Evolutionary conservation across 2,888 invertebrate species (phyloP).

Genomic region (Brachyptera putata): DNA sequence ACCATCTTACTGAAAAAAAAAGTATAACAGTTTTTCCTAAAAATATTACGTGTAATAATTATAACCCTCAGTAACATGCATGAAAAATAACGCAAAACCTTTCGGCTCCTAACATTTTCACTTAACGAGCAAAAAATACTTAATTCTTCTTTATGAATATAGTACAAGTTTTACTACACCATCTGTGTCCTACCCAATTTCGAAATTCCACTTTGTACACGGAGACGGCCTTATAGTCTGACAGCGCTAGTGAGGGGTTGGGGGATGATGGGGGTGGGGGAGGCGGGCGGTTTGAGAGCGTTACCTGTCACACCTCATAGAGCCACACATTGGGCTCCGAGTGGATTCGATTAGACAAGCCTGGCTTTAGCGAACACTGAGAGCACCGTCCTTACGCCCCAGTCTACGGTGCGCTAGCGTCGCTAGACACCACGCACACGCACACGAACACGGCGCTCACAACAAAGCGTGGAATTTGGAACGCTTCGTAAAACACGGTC

Average conservation of each 20-base stretch:
- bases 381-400: neutral
- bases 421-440: neutral
- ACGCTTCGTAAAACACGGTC: neutral
- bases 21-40: no score
- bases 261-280: conserved; percentile 5
- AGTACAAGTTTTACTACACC: conserved; percentile 11
- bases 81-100: no score
- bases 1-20: no score
- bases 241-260: neutral
- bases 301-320: conserved; percentile 21
- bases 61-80: no score
- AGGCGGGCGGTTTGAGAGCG: conserved; percentile 11
- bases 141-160: conserved; percentile 17
- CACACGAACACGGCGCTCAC: no score
- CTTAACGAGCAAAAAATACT: conserved; percentile 11
- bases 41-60: no score
- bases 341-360: conserved; percentile 22
- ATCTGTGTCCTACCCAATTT: conserved; percentile 17
- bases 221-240: neutral
- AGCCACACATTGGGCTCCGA: conserved; percentile 2
- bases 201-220: neutral
- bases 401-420: neutral
- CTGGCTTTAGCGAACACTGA: neutral
- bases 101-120: no score
- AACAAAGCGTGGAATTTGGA: conserved; percentile 4